Evolutionary conservation across 2,113 vertebrate genomes (phyloP).

Genomic region (Puffinus mauretanicus): DNA sequence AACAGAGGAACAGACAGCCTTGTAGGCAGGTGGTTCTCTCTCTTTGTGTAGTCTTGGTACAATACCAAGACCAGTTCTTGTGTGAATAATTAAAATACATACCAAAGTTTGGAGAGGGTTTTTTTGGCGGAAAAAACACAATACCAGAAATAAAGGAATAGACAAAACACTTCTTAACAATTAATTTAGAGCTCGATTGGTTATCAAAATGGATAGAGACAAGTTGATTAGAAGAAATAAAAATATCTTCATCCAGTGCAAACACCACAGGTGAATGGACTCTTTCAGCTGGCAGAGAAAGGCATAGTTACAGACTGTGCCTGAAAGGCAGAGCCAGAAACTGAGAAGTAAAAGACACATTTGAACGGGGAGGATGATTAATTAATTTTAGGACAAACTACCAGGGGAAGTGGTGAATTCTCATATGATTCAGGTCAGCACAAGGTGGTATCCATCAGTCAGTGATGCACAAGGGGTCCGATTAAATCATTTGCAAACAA

Average conservation of each 20-base stretch:
- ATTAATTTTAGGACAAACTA: constrained; percentile 35
- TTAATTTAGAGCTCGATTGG: background rate
- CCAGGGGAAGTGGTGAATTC: constrained; percentile 21
- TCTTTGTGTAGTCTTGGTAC: background rate
- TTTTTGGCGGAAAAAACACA: background rate
- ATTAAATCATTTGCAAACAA: background rate
- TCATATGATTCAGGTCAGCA: background rate
- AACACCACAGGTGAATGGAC: constrained; percentile 22
- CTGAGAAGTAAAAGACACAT: constrained; percentile 13
- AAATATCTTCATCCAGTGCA: background rate
- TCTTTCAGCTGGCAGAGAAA: constrained; percentile 40
- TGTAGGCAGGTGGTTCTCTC: background rate
- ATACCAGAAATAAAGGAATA: background rate
- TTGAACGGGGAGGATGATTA: background rate
- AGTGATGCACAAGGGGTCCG: background rate
- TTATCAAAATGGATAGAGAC: background rate
- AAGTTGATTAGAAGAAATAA: background rate
- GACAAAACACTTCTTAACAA: background rate
- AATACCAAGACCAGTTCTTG: background rate
- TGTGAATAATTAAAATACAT: background rate
- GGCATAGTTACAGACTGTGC: background rate
- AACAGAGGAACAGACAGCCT: background rate
- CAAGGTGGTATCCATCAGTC: background rate
- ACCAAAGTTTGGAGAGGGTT: background rate
- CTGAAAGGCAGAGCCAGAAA: constrained; percentile 4